Percentiles rank a stretch among this genome's conserved stretches.
Conservation (phyloP, 2,888 invertebrate genomes). For the Thymelicus sylvestris region DNA sequence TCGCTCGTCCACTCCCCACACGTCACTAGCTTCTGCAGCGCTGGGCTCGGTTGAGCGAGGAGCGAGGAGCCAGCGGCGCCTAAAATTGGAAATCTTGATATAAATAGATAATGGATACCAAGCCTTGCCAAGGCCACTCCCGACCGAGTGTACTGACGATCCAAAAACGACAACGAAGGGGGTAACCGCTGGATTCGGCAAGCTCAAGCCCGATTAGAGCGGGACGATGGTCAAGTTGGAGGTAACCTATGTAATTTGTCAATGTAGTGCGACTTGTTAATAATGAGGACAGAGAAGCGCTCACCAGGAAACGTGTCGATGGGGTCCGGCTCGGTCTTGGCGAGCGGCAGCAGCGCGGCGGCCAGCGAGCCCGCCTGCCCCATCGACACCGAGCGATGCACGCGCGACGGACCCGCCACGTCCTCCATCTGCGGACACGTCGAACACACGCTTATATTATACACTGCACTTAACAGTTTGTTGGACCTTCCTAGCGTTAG, state of each 20-base stretch:
- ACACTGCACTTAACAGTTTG: too few relatives aligned
- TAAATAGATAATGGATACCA: not conserved
- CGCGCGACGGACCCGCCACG: slow-evolving; percentile 64
- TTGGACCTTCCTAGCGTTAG: too few relatives aligned
- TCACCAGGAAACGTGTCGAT: slow-evolving; percentile 41
- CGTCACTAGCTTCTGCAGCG: slow-evolving; percentile 90
- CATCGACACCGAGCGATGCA: slow-evolving; percentile 95
- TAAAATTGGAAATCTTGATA: slow-evolving; percentile 49
- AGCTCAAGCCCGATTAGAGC: too few relatives aligned
- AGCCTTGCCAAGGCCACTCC: too few relatives aligned
- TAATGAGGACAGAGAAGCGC: not conserved
- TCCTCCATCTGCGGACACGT: slow-evolving; percentile 9
- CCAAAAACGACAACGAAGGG: too few relatives aligned
- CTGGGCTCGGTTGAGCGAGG: slow-evolving; percentile 95
- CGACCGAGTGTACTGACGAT: too few relatives aligned
- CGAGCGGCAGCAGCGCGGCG: slow-evolving; percentile 61
- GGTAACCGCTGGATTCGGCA: too few relatives aligned
- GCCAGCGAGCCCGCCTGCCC: slow-evolving; percentile 86
- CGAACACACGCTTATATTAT: not conserved
- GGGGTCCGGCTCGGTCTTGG: slow-evolving; percentile 48
- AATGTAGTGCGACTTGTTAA: too few relatives aligned
- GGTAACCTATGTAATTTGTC: too few relatives aligned
- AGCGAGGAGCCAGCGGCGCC: slow-evolving; percentile 91
- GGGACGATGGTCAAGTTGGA: too few relatives aligned
- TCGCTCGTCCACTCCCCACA: slow-evolving; percentile 59